Percentiles rank a stretch among this genome's conserved stretches.
Conservation (phyloP, 2,888 invertebrate genomes). For the Criorhina ranunculi region DNA sequence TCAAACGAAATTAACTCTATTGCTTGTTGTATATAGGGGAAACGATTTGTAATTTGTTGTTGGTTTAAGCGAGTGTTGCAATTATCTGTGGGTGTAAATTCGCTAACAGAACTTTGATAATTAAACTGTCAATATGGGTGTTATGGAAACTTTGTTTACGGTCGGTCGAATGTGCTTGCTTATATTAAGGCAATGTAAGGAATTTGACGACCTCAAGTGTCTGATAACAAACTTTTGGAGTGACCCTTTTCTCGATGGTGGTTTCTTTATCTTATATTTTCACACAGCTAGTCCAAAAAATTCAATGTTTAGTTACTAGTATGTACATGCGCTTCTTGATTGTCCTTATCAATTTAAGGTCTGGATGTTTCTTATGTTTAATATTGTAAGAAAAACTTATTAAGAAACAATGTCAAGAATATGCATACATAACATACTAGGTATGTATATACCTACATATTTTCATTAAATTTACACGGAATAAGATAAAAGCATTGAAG, state of each 20-base stretch:
- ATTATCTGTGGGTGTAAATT: neutral
- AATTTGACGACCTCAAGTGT: neutral
- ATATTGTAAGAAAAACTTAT: too few relatives aligned
- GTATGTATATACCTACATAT: too few relatives aligned
- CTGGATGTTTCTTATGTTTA: too few relatives aligned
- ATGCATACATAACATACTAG: too few relatives aligned
- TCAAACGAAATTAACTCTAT: conserved; percentile 13
- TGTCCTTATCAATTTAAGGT: too few relatives aligned
- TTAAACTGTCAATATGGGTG: conserved; percentile 4
- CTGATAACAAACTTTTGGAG: neutral
- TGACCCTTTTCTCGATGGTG: neutral
- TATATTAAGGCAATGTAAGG: neutral
- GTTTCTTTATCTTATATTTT: neutral
- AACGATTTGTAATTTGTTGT: neutral
- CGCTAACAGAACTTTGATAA: neutral
- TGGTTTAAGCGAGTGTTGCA: neutral
- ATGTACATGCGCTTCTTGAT: too few relatives aligned
- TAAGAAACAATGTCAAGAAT: too few relatives aligned
- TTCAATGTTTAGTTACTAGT: too few relatives aligned
- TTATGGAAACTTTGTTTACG: neutral
- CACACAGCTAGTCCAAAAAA: neutral
- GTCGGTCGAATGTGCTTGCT: neutral
- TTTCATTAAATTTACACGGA: too few relatives aligned
- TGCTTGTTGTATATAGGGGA: neutral
- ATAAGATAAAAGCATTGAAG: too few relatives aligned